phyloP scores from a whole-genome alignment of 2,888 invertebrate species.

The Heliconius ismenius region DNA sequence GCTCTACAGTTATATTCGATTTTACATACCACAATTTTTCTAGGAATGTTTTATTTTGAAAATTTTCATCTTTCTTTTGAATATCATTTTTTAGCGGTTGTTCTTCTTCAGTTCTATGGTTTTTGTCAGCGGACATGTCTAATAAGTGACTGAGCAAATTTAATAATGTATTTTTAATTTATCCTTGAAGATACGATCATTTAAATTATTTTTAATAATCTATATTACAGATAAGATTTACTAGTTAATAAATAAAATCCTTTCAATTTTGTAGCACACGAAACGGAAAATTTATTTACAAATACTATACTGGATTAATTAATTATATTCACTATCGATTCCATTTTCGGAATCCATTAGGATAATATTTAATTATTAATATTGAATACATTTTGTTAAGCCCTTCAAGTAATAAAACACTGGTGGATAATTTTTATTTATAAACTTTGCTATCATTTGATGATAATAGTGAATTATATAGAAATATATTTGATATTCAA shows the following conservation, averaged over 20 bases:
- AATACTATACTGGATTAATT: neutral
- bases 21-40: slow-evolving; percentile 80
- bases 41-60: slow-evolving; percentile 71
- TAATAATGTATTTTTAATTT: neutral
- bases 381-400: neutral
- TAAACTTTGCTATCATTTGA: neutral
- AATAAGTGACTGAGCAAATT: slow-evolving; percentile 10
- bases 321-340: neutral
- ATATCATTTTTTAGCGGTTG: slow-evolving; percentile 58
- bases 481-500: no score
- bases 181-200: slow-evolving; percentile 16
- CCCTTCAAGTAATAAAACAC: neutral
- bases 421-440: neutral
- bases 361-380: neutral
- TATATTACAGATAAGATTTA: neutral
- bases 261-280: neutral
- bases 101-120: slow-evolving; percentile 56
- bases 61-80: slow-evolving; percentile 42
- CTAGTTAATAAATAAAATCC: neutral
- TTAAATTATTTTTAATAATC: neutral
- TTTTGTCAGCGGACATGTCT: slow-evolving; percentile 54
- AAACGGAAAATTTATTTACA: neutral
- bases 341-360: neutral
- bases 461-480: no score
- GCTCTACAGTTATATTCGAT: slow-evolving; percentile 86